Evolutionary conservation across 2,888 invertebrate species (phyloP).

Genomic region (Agrilus mali): DNA sequence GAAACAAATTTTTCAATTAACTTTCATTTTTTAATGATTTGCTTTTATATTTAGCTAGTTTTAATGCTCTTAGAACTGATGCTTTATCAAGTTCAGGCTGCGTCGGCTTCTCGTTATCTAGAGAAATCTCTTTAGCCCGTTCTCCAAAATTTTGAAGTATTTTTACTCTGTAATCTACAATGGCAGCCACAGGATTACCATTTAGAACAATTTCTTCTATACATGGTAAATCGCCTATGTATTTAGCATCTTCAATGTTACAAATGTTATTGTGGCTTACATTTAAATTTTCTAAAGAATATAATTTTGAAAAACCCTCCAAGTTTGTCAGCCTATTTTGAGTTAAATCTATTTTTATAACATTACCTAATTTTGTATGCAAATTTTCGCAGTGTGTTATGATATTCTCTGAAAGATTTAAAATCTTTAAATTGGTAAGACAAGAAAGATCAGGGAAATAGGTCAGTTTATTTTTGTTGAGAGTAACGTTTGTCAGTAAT

Average conservation of each 20-base stretch:
- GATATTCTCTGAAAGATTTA: constrained; percentile 72
- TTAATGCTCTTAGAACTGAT: constrained; percentile 76
- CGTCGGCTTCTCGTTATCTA: constrained; percentile 80
- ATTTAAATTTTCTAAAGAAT: constrained; percentile 76
- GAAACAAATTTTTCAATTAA: too few species aligned
- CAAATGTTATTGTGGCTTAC: constrained; percentile 75
- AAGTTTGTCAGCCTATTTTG: constrained; percentile 69
- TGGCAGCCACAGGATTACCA: constrained; percentile 79
- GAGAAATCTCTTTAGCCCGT: constrained; percentile 67
- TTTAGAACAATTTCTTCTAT: constrained; percentile 76
- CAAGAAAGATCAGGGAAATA: constrained; percentile 65
- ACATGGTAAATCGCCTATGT: constrained; percentile 71
- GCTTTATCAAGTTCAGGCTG: constrained; percentile 87
- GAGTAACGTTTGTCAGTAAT: constrained; percentile 53
- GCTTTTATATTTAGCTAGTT: constrained; percentile 46
- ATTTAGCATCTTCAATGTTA: constrained; percentile 67
- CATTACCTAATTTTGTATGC: constrained; percentile 77
- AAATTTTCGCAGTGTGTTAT: constrained; percentile 61
- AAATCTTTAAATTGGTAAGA: constrained; percentile 59
- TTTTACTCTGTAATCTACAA: constrained; percentile 81
- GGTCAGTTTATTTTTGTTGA: constrained; percentile 68
- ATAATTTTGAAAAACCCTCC: constrained; percentile 65
- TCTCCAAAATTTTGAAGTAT: constrained; percentile 79
- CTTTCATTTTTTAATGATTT: constrained; percentile 25
- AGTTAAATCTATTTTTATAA: constrained; percentile 72